Base-by-base conservation (phyloP, 2,797 vertebrate genomes). In the Lepus townsendii region DNA sequence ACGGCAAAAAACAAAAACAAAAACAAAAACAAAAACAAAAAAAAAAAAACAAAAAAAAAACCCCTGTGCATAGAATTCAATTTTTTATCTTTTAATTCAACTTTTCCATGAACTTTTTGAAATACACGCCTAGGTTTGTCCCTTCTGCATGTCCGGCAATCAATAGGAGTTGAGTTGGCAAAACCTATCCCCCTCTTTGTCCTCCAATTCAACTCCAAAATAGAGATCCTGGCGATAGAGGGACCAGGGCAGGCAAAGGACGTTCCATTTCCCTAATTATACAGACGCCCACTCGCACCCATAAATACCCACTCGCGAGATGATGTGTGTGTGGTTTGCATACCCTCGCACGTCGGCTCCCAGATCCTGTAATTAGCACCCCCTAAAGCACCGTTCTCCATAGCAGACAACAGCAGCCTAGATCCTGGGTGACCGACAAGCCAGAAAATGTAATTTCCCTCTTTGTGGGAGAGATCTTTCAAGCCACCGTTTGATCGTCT, bases 401-500 rank as follows among this genome's bases (percentile, higher is more conserved):
- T 93, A 78, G 95, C 90, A 96, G 96, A 96, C 98, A 94, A 35
- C 77, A 35, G 69, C 78, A 93, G 85, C 96, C 82, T 26, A 17
- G 83, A 95, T 95, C 52, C 88, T 22, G 87, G 96, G 80, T 92
- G 95, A 93, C 88, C 73, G 69, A 96, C 1, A 86, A 97, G 83
- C n/a, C 93, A 63, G 92, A 68, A 96, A 97, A 96, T 84, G 94
- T 98, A 96, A 98, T 98, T 96, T 97, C 83, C 95, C n/a, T 88
- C 97, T 98, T 98, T 97, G 97, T 96, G 97, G 97, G 35, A 65
- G 87, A 97, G 97, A 97, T 97, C 97, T 98, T 98, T 97, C 94
- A 98, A 98, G 97, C 94, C 92, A 93, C 95, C 83, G 95, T 98
- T 97, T 97, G 98, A 98, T 98, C 16, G 24, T 82, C 95, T 95